Evolutionary conservation across 2,113 vertebrate genomes (phyloP).

Genomic region (Rhinolophus ferrumequinum): DNA sequence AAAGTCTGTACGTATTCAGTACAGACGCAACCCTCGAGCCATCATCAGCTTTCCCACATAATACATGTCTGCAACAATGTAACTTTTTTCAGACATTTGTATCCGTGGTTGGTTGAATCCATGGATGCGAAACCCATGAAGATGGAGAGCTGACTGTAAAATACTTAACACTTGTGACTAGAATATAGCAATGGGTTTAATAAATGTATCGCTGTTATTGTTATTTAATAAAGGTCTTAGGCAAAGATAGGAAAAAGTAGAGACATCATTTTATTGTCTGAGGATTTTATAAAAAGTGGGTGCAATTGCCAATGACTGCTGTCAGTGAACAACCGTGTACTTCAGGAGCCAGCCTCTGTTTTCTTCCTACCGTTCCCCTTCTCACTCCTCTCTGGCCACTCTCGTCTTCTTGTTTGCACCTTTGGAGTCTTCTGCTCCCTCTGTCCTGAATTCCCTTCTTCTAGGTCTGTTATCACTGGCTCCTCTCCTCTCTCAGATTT

Average conservation of each 20-base stretch:
- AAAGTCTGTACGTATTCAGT: not conserved
- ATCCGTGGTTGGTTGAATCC: not conserved
- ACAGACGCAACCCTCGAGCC: not conserved
- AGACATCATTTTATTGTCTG: not conserved
- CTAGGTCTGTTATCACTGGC: not conserved
- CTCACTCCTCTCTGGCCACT: not conserved
- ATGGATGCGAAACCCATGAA: not conserved
- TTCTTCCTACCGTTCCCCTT: not conserved
- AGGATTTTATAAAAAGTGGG: not conserved
- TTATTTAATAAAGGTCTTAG: not conserved
- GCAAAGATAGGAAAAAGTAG: not conserved
- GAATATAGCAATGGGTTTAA: not conserved
- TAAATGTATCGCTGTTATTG: not conserved
- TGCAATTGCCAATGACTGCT: not conserved
- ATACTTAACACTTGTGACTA: not conserved
- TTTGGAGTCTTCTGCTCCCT: not conserved
- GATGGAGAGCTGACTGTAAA: not conserved
- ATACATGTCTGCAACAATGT: too few species aligned
- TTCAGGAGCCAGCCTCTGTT: too few species aligned
- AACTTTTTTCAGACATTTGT: not conserved
- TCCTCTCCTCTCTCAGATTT: not conserved
- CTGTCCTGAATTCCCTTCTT: not conserved
- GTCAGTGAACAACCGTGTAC: accelerated
- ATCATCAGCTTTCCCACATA: not conserved
- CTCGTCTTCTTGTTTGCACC: not conserved